Evolutionary conservation across 2,797 vertebrate species (phyloP).

Genomic region (Odontamblyopus lacepedii): DNA sequence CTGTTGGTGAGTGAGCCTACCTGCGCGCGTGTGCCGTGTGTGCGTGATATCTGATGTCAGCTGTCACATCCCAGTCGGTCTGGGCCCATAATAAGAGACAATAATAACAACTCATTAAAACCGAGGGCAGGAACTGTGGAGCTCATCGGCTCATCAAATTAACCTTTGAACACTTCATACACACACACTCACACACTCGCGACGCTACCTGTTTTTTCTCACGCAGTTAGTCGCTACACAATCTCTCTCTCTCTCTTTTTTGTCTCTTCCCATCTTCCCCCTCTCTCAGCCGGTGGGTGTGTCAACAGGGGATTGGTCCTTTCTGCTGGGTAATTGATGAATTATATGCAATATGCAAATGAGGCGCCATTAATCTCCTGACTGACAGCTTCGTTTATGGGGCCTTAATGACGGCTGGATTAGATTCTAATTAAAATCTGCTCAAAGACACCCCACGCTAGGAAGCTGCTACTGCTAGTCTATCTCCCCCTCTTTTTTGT

Average conservation of each 20-base stretch:
- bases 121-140: conserved; percentile 80
- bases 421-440: conserved; percentile 99
- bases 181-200: conserved; percentile 32
- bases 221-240: conserved; percentile 78
- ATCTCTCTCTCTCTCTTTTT: conserved; percentile 87
- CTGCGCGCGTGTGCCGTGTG: conserved; percentile 38
- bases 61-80: conserved; percentile 81
- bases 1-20: conserved; percentile 26
- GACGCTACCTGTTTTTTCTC: conserved; percentile 71
- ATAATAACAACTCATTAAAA: conserved; percentile 86
- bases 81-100: conserved; percentile 81
- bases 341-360: conserved; percentile 99
- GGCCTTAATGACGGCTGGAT: conserved; percentile 99
- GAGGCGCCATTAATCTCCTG: conserved; percentile 99
- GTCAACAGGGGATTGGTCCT: conserved; percentile 92
- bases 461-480: conserved; percentile 83
- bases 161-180: conserved; percentile 80
- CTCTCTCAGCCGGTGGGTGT: conserved; percentile 73
- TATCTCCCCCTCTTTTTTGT: conserved; percentile 51
- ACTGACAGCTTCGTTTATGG: conserved; percentile 99
- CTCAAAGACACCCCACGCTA: conserved; percentile 99
- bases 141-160: conserved; percentile 84
- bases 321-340: conserved; percentile 99
- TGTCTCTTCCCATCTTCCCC: conserved; percentile 79
- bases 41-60: conserved; percentile 78